Base-by-base conservation (phyloP, 2,888 invertebrate genomes). In the Exephanes ischioxanthus region DNA sequence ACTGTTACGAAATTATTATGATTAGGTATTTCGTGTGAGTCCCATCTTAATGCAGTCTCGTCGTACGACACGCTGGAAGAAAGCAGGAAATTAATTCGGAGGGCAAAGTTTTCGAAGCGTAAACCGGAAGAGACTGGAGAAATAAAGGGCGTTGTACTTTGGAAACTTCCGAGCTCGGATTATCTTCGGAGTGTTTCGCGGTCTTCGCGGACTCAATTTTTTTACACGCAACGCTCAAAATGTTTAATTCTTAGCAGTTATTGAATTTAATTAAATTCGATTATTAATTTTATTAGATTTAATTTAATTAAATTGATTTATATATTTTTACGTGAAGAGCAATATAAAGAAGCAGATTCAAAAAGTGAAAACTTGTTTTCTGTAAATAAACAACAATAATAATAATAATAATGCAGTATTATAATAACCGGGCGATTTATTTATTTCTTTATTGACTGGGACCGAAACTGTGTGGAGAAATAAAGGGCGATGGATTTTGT, bases 21-120 rank as follows among this genome's bases (percentile, higher is more conserved):
- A 83, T 58, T 66, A 77, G 66, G 73, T 11, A 83, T 83, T 83
- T 67, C 83, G 14, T 48, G 16, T 37, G 67, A 53, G 55, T 66
- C 51, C 7, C 9, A 63, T 16, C 16, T 11, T 6, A 48, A 70
- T 55, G 33, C 37, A 58, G 37, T 51, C 19, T 22, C 63, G 63
- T 67, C 30, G n/a, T n/a, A n/a, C 16, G n/a, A 51, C 5, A 16
- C 6, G 51, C 51, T n/a, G 6, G n/a, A 61, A 26, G 3, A 30
- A 11, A 14, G 14, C 61, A 14, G 14, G 61, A 63, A 63, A 63
- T 63, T 63, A 16, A 30, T 63, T 79, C 37, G 22, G 71, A 66
- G 71, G 51, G 53, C 51, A 66, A 79, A 79, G 53, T 41, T 41
- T 55, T 73, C 68, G 80, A 53, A 51, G 48, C 58, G 48, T n/a